These are phyloP conservation scores for Bombus soroeensis DNA, from an alignment of 1,140 invertebrate species.

Conservation along the genomic window DNA sequence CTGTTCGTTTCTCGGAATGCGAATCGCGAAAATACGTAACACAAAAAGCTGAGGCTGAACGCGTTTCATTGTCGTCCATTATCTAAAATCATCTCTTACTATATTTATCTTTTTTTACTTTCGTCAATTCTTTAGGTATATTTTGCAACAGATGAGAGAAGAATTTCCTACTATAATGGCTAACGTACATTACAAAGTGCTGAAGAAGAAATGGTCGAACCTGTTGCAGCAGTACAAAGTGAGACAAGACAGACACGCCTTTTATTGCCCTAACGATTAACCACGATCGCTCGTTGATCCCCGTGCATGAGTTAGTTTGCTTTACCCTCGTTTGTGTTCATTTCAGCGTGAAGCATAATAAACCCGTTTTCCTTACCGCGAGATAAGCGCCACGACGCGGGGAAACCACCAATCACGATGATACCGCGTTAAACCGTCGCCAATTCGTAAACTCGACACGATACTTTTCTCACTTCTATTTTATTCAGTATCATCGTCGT, in stretches of 20 bases:
- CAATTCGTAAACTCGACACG: background rate
- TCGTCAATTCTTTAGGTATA: slow-evolving; percentile 57
- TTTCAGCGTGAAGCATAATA: slow-evolving; percentile 16
- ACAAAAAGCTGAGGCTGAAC: background rate
- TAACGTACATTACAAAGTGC: slow-evolving; percentile 73
- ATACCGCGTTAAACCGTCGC: background rate
- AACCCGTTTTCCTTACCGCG: background rate
- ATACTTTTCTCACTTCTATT: background rate
- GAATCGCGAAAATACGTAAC: slow-evolving; percentile 1
- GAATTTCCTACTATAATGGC: slow-evolving; percentile 74
- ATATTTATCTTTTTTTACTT: background rate
- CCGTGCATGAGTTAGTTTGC: slow-evolving; percentile 38
- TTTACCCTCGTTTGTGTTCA: slow-evolving; percentile 36
- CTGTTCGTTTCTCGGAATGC: slow-evolving; percentile 45
- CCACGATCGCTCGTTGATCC: slow-evolving; percentile 17
- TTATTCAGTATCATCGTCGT: background rate
- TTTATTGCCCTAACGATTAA: slow-evolving; percentile 38
- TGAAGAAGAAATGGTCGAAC: slow-evolving; percentile 77
- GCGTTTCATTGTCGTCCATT: slow-evolving; percentile 2
- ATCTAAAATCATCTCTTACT: slow-evolving; percentile 7
- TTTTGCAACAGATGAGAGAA: slow-evolving; percentile 70
- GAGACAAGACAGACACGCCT: slow-evolving; percentile 44
- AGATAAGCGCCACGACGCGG: background rate
- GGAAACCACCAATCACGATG: slow-evolving; percentile 2
- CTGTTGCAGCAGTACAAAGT: slow-evolving; percentile 76